Evolutionary conservation across 2,113 vertebrate genomes (phyloP).

Genomic region (Sakesphorus luctuosus): DNA sequence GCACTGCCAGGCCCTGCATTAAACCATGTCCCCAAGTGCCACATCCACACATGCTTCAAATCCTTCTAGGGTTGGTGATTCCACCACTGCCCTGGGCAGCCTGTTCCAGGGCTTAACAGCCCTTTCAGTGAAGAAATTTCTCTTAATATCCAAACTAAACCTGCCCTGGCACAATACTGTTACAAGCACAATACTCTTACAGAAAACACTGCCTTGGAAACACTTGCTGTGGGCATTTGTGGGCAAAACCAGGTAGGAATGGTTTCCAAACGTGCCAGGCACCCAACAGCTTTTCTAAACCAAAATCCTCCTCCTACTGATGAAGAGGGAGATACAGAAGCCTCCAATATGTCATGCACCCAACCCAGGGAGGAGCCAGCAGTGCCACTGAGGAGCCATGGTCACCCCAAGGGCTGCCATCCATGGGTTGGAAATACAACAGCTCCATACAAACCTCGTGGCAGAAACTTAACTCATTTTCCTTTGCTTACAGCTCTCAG

Average conservation of each 20-base stretch:
- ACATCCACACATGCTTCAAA: neutral
- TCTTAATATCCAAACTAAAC: neutral
- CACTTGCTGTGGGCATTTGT: fast-evolving
- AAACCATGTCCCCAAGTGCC: neutral
- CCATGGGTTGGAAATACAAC: neutral
- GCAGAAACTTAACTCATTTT: neutral
- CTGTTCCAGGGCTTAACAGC: neutral
- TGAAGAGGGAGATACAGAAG: neutral
- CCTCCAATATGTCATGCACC: neutral
- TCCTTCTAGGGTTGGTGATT: neutral
- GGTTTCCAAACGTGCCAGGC: neutral
- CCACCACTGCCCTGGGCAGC: neutral
- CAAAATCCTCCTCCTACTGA: neutral
- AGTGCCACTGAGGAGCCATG: neutral
- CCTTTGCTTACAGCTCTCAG: neutral
- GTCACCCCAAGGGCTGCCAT: neutral
- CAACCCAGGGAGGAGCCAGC: neutral
- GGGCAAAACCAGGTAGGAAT: neutral
- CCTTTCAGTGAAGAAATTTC: neutral
- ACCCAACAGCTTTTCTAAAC: neutral
- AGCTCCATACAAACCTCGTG: neutral
- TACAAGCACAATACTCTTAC: neutral
- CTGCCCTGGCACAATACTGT: neutral
- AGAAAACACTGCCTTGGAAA: neutral
- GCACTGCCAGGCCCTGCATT: neutral